Conservation (phyloP, 2,113 vertebrate species). For the Sturnus vulgaris region DNA sequence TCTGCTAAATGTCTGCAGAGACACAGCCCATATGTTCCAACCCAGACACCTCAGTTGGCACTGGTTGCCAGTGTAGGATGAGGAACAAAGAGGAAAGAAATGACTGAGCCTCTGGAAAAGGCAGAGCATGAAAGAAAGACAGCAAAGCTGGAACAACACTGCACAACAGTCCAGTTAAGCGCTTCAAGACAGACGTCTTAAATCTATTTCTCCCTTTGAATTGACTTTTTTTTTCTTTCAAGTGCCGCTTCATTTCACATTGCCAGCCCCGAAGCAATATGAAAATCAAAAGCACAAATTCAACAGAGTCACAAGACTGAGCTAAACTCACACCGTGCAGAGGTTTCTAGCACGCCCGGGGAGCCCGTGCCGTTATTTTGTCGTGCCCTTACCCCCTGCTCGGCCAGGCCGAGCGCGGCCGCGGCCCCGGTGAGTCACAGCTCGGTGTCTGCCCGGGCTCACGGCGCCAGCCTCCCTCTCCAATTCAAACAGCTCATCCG, state of each 20-base stretch:
- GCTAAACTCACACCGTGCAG: background rate
- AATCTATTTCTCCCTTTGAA: background rate
- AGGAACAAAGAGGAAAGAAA: background rate
- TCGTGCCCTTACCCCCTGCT: rapidly evolving
- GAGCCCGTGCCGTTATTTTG: rapidly evolving
- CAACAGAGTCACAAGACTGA: background rate
- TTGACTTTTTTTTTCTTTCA: background rate
- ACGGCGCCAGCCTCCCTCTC: background rate
- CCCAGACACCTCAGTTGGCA: background rate
- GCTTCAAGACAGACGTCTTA: background rate
- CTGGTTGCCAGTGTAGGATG: background rate
- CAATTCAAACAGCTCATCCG: background rate
- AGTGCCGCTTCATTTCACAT: background rate
- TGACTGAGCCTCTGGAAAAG: background rate
- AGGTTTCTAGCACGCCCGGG: background rate
- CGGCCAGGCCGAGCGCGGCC: rapidly evolving
- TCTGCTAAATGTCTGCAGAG: background rate
- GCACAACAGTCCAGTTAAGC: background rate
- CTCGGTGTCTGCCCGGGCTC: background rate
- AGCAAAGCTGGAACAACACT: background rate
- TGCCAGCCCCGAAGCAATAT: background rate
- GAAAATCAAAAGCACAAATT: background rate
- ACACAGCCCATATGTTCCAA: background rate
- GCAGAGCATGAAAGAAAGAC: background rate
- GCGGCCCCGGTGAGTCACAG: background rate